phyloP scores from a whole-genome alignment of 2,113 vertebrate genomes.

The Silurus meridionalis region DNA sequence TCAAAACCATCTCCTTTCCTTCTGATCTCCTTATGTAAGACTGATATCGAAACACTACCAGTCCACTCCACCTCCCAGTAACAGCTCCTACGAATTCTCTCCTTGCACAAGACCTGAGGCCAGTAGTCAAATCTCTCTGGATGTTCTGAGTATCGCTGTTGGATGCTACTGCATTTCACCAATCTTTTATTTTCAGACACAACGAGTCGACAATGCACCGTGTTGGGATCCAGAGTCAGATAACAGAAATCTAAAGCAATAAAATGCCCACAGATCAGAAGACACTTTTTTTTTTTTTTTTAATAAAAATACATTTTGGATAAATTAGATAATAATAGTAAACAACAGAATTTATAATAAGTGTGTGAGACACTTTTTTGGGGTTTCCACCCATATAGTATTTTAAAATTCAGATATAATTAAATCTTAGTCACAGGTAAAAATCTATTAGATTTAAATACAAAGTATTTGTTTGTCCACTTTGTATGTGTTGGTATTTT shows the following conservation, averaged over 20 bases:
- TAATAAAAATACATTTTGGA: no score
- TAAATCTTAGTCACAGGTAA: not conserved
- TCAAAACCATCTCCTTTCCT: not conserved
- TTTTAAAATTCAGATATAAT: not conserved
- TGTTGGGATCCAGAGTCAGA: conserved; percentile 4
- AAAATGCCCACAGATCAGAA: no score
- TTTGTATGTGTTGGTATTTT: not conserved
- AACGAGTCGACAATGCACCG: not conserved
- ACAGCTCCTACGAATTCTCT: not conserved
- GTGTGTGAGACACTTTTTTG: no score
- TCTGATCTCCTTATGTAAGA: not conserved
- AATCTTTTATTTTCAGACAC: not conserved
- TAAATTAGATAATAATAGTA: no score
- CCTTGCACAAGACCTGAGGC: not conserved
- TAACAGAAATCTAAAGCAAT: not conserved
- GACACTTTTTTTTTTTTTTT: no score
- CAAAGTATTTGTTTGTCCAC: no score
- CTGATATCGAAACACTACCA: not conserved
- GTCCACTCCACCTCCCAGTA: conserved; percentile 1
- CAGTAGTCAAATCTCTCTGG: not conserved
- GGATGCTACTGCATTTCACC: not conserved
- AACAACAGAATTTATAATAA: no score
- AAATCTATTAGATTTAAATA: not conserved
- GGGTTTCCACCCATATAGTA: no score
- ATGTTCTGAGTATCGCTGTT: not conserved